Percentiles rank a stretch among this genome's conserved stretches.
These are phyloP conservation scores for Pachyseris speciosa DNA, from an alignment of 64 coral and sea anemone species.

Conservation along the genomic window DNA sequence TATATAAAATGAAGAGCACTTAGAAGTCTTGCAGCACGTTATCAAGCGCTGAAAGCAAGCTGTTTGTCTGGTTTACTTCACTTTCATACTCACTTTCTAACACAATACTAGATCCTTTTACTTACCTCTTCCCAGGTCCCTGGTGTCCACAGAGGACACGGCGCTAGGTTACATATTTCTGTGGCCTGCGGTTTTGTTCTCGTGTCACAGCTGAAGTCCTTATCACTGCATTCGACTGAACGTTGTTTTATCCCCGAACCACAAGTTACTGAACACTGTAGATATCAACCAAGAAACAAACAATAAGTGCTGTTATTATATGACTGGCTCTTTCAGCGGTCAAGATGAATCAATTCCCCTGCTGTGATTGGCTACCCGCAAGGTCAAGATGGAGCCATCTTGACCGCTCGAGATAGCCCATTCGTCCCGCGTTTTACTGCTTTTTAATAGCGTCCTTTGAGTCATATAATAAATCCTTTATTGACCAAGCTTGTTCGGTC, in stretches of 20 bases:
- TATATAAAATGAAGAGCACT: not conserved
- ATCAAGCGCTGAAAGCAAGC: not conserved
- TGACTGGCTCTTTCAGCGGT: no score
- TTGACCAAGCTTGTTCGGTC: no score
- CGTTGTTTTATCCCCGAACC: not conserved
- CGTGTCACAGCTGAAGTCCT: conserved; percentile 8
- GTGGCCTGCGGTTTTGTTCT: not conserved
- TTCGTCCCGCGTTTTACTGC: no score
- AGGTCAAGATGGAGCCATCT: no score
- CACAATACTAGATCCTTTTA: not conserved
- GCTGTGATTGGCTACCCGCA: no score
- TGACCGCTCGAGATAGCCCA: no score
- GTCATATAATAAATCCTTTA: no score
- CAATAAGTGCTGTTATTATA: not conserved
- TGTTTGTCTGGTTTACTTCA: not conserved
- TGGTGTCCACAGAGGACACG: conserved; percentile 1
- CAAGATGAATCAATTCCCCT: no score
- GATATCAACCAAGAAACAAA: not conserved
- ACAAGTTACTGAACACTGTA: conserved; percentile 56
- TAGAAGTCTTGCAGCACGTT: not conserved
- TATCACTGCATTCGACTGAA: conserved; percentile 36
- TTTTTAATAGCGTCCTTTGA: no score
- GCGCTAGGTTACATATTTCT: not conserved
- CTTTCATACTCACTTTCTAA: not conserved
- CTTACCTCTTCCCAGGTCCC: conserved; percentile 22